phyloP scores from a whole-genome alignment of 2,113 vertebrate genomes.

The Chloebia gouldiae region DNA sequence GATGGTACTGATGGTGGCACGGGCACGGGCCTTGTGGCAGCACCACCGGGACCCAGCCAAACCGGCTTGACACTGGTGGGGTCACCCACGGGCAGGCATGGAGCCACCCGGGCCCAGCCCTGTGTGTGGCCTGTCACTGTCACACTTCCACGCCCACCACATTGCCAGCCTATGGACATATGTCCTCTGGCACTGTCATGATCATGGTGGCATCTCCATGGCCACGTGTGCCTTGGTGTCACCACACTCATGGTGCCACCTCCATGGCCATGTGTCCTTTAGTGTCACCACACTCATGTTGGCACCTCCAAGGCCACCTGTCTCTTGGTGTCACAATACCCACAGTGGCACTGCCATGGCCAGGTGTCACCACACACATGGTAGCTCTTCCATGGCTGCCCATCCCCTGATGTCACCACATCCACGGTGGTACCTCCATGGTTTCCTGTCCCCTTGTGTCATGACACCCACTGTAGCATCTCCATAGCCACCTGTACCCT shows the following conservation, averaged over 20 bases:
- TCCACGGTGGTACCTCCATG: background rate
- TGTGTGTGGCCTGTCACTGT: background rate
- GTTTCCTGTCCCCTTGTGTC: no score
- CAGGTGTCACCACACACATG: background rate
- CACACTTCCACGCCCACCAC: background rate
- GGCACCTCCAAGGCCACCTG: no score
- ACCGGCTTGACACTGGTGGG: rapidly evolving
- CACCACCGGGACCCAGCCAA: background rate
- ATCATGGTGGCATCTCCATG: no score
- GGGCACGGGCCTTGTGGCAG: background rate
- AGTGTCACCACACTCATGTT: no score
- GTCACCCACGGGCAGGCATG: no score
- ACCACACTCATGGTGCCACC: no score
- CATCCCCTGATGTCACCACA: background rate
- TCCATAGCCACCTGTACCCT: no score
- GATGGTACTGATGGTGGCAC: background rate
- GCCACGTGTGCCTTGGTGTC: no score
- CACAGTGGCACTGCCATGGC: background rate
- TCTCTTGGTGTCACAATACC: no score
- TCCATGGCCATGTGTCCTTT: no score
- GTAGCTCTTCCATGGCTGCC: background rate
- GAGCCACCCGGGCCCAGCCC: background rate
- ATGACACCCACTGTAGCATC: no score
- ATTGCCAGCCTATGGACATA: background rate
- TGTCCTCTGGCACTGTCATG: no score